Evolutionary conservation across 2,113 vertebrate genomes (phyloP).

Genomic region (Scortum barcoo): DNA sequence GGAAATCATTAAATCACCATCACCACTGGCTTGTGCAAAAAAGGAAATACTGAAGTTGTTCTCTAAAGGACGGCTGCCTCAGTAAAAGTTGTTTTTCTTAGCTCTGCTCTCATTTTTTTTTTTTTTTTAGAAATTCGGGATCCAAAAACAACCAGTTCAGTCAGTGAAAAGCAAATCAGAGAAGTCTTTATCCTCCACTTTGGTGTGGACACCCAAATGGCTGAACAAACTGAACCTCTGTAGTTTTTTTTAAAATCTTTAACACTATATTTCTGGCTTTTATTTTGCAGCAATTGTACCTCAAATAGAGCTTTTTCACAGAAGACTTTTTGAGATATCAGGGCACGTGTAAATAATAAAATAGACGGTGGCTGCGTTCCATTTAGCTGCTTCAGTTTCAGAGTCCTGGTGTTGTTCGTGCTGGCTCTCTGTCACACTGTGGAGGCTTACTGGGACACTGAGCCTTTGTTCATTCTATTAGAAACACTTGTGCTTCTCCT

Average conservation of each 20-base stretch:
- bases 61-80: background rate
- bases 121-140: background rate
- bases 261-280: background rate
- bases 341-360: background rate
- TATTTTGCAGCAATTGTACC: background rate
- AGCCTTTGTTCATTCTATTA: background rate
- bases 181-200: background rate
- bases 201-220: background rate
- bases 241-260: background rate
- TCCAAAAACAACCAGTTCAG: background rate
- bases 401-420: background rate
- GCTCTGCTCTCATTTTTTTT: background rate
- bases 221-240: background rate
- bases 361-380: background rate
- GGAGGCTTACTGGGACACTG: background rate
- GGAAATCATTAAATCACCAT: constrained; percentile 52
- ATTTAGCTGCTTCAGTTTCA: background rate
- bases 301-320: background rate
- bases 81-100: constrained; percentile 30
- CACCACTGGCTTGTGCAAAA: constrained; percentile 31
- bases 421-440: background rate
- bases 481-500: background rate
- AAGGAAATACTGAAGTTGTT: constrained; percentile 43
- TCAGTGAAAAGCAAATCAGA: background rate
- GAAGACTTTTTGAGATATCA: background rate